Percentiles rank a stretch among this genome's conserved stretches.
These are phyloP conservation scores for Athalia circularis DNA, from an alignment of 2,888 invertebrate genomes.

Conservation along the genomic window DNA sequence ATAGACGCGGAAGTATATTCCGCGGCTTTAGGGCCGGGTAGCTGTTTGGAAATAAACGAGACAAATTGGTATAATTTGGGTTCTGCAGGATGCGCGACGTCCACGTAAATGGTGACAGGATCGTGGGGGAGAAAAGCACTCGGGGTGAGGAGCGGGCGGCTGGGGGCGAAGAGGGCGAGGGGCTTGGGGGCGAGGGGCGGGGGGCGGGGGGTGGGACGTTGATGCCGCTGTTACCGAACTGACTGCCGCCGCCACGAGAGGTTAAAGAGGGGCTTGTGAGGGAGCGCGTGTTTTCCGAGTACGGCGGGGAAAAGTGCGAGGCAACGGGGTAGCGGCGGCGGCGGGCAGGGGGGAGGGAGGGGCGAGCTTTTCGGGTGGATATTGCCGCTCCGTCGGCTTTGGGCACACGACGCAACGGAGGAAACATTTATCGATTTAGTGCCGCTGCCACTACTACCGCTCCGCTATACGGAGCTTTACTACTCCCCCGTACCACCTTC, in stretches of 20 bases:
- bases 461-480: conserved; percentile 8
- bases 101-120: conserved; percentile 34
- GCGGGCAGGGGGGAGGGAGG: conserved; percentile 7
- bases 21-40: background rate
- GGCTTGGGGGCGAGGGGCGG: no score
- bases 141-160: background rate
- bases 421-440: conserved; percentile 47
- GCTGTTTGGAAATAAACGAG: conserved; percentile 45
- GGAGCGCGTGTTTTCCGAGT: conserved; percentile 28
- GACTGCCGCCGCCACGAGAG: conserved; percentile 25
- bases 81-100: background rate
- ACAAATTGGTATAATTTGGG: conserved; percentile 45
- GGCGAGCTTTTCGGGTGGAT: background rate
- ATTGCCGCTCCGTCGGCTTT: conserved; percentile 32
- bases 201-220: background rate
- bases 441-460: conserved; percentile 5
- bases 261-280: conserved; percentile 25
- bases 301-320: background rate
- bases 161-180: background rate
- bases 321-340: no score
- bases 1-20: background rate
- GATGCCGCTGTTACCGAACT: conserved; percentile 28
- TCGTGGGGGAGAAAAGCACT: background rate
- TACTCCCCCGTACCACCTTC: conserved; percentile 11
- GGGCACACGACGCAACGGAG: conserved; percentile 46